Conservation (phyloP, 2,113 vertebrate species). For the Chlamydotis undulata region DNA sequence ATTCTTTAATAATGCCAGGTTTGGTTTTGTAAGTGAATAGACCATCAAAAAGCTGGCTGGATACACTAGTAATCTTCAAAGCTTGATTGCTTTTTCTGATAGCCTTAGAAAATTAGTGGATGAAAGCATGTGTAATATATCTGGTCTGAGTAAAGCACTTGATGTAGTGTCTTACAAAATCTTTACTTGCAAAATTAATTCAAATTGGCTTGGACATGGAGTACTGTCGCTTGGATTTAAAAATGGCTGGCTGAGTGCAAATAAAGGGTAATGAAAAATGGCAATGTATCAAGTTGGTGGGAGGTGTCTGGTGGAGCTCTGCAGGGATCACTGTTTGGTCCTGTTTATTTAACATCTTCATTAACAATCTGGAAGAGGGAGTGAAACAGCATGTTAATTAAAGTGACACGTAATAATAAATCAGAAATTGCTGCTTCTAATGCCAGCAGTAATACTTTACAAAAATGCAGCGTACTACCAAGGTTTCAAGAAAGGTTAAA, state of each 20-base stretch:
- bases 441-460: constrained; percentile 30
- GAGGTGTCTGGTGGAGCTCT: constrained; percentile 43
- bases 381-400: constrained; percentile 73
- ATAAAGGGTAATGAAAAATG: constrained; percentile 54
- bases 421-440: constrained; percentile 56
- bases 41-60: constrained; percentile 49
- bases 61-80: constrained; percentile 64
- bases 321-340: constrained; percentile 61
- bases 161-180: constrained; percentile 58
- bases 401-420: constrained; percentile 66
- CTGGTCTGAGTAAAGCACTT: constrained; percentile 63
- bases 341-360: constrained; percentile 74
- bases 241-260: constrained; percentile 63
- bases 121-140: constrained; percentile 72
- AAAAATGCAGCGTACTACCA: neutral
- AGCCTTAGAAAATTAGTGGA: constrained; percentile 72
- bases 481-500: neutral
- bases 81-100: constrained; percentile 73
- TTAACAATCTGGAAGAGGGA: constrained; percentile 71
- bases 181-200: constrained; percentile 72
- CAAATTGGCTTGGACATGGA: constrained; percentile 66
- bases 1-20: constrained; percentile 40
- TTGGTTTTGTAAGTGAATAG: constrained; percentile 53
- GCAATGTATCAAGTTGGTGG: constrained; percentile 1
- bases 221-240: constrained; percentile 56